A percentile compares a stretch with the other conserved stretches of the same genome.
Conservation (phyloP, 2,113 vertebrate genomes). For the Triplophysa rosa region DNA sequence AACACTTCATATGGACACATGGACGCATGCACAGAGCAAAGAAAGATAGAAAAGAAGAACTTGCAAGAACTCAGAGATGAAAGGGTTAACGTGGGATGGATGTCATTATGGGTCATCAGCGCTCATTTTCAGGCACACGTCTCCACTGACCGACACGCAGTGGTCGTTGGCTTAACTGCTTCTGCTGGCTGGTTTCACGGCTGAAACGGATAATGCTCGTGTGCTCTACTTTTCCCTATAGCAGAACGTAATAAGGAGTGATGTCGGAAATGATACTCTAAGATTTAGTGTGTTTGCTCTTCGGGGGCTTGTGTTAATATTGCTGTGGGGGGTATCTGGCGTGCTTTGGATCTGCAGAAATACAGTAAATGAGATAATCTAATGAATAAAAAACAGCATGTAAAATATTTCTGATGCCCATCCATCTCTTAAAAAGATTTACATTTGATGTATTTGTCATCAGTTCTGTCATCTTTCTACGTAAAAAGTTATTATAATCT, state of each 20-base stretch:
- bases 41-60: background rate
- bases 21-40: background rate
- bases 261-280: constrained; percentile 56
- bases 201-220: constrained; percentile 65
- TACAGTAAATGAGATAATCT: too few species aligned
- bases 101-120: constrained; percentile 57
- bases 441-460: too few species aligned
- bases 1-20: constrained; percentile 15
- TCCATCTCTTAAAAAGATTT: too few species aligned
- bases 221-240: constrained; percentile 65
- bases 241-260: constrained; percentile 67
- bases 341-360: too few species aligned
- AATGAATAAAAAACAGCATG: too few species aligned
- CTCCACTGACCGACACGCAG: constrained; percentile 54
- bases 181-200: constrained; percentile 48
- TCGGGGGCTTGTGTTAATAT: background rate
- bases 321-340: too few species aligned
- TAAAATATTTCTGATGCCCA: too few species aligned
- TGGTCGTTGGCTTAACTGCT: constrained; percentile 56
- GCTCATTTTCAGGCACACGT: constrained; percentile 59
- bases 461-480: too few species aligned
- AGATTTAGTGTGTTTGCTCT: background rate
- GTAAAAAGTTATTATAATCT: too few species aligned
- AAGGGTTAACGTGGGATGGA: background rate
- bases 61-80: too few species aligned